These are phyloP conservation scores for Tetramorium parvispinum DNA, from an alignment of 1,140 invertebrate species.

Conservation along the genomic window DNA sequence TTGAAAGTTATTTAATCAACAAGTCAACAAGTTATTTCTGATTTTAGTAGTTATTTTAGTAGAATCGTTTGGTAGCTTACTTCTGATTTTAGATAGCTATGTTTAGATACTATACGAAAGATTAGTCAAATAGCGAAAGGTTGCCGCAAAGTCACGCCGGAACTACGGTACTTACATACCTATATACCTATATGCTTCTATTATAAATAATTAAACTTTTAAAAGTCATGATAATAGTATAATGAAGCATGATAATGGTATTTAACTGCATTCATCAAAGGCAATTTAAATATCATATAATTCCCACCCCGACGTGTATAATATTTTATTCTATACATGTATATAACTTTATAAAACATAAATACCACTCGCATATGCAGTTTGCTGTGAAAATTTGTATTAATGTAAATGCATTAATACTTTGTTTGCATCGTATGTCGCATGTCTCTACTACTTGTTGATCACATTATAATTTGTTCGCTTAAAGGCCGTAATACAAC, in stretches of 20 bases:
- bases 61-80: not conserved
- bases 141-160: not conserved
- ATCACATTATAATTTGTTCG: not conserved
- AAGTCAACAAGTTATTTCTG: slow-evolving; percentile 41
- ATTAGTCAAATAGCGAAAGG: not conserved
- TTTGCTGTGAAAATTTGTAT: not conserved
- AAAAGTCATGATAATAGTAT: not conserved
- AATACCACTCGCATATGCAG: not conserved
- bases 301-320: not conserved
- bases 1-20: slow-evolving; percentile 17
- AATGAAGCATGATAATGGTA: not conserved
- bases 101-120: not conserved
- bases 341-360: not conserved
- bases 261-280: not conserved
- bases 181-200: too few species aligned
- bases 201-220: not conserved
- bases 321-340: too few species aligned
- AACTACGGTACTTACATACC: not conserved
- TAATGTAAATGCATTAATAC: not conserved
- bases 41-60: slow-evolving; percentile 29
- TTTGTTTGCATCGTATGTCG: not conserved
- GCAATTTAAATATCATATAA: not conserved
- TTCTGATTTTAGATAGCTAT: slow-evolving; percentile 3
- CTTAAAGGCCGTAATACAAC: not conserved
- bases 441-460: not conserved